Conservation (phyloP, 2,113 vertebrate species). For the Myiozetetes cayanensis region DNA sequence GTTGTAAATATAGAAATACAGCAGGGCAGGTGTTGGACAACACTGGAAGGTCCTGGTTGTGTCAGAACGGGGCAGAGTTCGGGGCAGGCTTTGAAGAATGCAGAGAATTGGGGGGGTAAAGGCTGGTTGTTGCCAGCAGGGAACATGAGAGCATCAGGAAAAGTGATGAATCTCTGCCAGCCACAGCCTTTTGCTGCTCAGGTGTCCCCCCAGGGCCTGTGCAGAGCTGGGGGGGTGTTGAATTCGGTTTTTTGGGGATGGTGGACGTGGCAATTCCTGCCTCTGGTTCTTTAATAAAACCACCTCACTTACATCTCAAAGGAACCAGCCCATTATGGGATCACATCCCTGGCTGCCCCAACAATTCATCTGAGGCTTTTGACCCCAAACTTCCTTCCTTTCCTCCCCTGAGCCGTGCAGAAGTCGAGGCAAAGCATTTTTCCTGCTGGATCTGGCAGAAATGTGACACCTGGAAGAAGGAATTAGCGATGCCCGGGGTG, state of each 20-base stretch:
- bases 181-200: too few relatives aligned
- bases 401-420: background rate
- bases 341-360: background rate
- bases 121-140: too few relatives aligned
- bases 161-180: too few relatives aligned
- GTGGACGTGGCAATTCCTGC: background rate
- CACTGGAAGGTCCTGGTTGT: background rate
- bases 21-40: too few relatives aligned
- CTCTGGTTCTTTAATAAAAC: background rate
- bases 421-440: background rate
- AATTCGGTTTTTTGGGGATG: too few relatives aligned
- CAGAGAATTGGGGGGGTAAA: background rate
- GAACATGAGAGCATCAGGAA: too few relatives aligned
- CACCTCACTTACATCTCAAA: background rate
- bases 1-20: background rate
- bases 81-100: background rate
- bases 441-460: background rate
- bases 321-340: fast-evolving
- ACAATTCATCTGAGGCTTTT: background rate
- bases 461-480: background rate
- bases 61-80: background rate
- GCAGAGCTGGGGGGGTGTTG: too few relatives aligned
- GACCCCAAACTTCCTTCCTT: background rate
- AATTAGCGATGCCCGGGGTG: background rate
- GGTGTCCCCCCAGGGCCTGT: too few relatives aligned